These are phyloP conservation scores for Trimorus sp. DNA, from an alignment of 2,888 invertebrate genomes.

Conservation along the genomic window DNA sequence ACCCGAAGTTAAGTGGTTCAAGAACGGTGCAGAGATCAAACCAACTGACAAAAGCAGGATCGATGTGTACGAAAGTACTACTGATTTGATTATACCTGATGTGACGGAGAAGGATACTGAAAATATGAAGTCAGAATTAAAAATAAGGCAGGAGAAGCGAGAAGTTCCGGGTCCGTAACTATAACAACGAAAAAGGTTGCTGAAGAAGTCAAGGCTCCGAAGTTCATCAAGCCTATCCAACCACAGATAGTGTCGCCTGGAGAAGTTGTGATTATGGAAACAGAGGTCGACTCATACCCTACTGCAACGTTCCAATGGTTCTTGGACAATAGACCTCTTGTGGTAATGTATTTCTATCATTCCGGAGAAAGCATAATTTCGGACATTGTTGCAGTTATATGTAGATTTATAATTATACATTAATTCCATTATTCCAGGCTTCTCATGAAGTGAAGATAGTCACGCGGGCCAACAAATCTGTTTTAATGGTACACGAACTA, in stretches of 20 bases:
- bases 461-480: constrained; percentile 89
- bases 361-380: neutral
- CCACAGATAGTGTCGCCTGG: constrained; percentile 88
- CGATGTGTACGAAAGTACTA: constrained; percentile 84
- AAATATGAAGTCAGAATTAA: constrained; percentile 94
- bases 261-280: constrained; percentile 91
- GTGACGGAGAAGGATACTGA: constrained; percentile 90
- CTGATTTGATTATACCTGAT: constrained; percentile 86
- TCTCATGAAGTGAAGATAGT: constrained; percentile 88
- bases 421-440: constrained; percentile 78
- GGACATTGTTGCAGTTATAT: neutral
- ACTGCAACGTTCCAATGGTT: constrained; percentile 94
- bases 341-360: constrained; percentile 75
- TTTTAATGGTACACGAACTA: constrained; percentile 89
- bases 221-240: constrained; percentile 87
- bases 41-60: constrained; percentile 85
- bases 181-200: constrained; percentile 85
- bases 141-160: constrained; percentile 89
- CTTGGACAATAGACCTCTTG: constrained; percentile 88
- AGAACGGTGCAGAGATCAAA: constrained; percentile 90
- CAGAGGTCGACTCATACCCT: constrained; percentile 89
- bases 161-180: constrained; percentile 91
- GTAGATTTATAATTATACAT: neutral
- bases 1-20: constrained; percentile 91
- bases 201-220: constrained; percentile 86